Evolutionary conservation across 2,888 invertebrate genomes (phyloP), one percentile per base, ranked within the genome.

Genomic region (Tanypteryx hageni): DNA sequence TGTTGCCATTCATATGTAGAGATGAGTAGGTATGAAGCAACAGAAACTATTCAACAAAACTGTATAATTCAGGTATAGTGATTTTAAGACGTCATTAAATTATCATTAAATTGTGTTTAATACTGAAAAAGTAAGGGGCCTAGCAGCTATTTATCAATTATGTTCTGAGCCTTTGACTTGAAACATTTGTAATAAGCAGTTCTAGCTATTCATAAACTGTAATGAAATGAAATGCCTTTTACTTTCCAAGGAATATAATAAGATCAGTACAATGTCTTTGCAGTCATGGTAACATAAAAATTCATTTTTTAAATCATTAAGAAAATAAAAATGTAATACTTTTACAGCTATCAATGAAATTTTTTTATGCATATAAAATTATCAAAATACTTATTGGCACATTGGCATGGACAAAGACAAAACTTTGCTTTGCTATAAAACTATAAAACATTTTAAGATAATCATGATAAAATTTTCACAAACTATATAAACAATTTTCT

Each of bases 321-420:
- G 76, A 76, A 13, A 76, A 76, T 76, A 76, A 76, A 10, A 76
- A 76, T 76, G 27, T 76, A 76, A 76, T 76, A 76, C 76, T 76
- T 76, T 27, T 76, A 76, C 7, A 7, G 76, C 76, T 76, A 76
- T 76, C 76, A 76, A 76, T 76, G 76, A 76, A 76, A 76, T 22
- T 22, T 27, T 76, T 76, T 76, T 76, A 76, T 76, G 22, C 27
- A 10, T 76, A 76, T 76, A 76, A 76, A 76, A 76, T 76, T 76
- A 76, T 76, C 76, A 76, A 76, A 76, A 76, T 76, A 76, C 76
- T 76, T 76, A 76, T 76, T 76, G 76, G 76, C 76, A 76, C 76
- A 76, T 76, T 76, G 76, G 76, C 22, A 27, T 76, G 76, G 76
- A 76, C 22, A 76, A 76, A 76, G 76, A 22, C 76, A 76, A 76